Conservation (phyloP, 2,888 invertebrate species). For the Tolmerus cingulatus region DNA sequence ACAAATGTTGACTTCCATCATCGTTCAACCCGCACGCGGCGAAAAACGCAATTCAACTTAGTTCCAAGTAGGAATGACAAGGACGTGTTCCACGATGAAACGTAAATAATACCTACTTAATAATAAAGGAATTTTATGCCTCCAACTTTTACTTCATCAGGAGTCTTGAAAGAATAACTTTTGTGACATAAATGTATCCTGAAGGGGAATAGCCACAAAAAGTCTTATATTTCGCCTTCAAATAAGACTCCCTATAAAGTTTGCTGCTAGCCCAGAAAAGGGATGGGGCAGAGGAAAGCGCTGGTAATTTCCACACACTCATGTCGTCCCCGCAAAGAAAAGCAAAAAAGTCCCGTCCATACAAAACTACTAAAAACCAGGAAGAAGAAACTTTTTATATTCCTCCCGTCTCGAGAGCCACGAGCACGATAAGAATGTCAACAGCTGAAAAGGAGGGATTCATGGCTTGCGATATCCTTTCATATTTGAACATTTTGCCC, state of each 20-base stretch:
- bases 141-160: slow-evolving; percentile 17
- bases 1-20: neutral
- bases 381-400: slow-evolving; percentile 14
- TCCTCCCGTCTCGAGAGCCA: neutral
- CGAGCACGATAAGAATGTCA: slow-evolving; percentile 26
- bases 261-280: neutral
- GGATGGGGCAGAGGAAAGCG: neutral
- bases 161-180: slow-evolving; percentile 24
- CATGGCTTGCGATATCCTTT: slow-evolving; percentile 15
- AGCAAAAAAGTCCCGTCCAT: neutral
- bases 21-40: neutral
- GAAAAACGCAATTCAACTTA: neutral
- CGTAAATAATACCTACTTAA: slow-evolving; percentile 23
- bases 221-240: slow-evolving; percentile 20
- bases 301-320: slow-evolving; percentile 23
- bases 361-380: slow-evolving; percentile 26
- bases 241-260: slow-evolving; percentile 7
- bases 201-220: slow-evolving; percentile 14
- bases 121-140: slow-evolving; percentile 8
- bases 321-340: neutral
- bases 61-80: neutral
- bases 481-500: slow-evolving; percentile 1
- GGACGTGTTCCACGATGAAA: neutral
- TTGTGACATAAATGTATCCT: slow-evolving; percentile 24
- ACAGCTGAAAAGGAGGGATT: slow-evolving; percentile 13